Evolutionary conservation across 2,113 vertebrate genomes (phyloP), one percentile per base, ranked within the genome.

Genomic region (Ardeotis arabs): DNA sequence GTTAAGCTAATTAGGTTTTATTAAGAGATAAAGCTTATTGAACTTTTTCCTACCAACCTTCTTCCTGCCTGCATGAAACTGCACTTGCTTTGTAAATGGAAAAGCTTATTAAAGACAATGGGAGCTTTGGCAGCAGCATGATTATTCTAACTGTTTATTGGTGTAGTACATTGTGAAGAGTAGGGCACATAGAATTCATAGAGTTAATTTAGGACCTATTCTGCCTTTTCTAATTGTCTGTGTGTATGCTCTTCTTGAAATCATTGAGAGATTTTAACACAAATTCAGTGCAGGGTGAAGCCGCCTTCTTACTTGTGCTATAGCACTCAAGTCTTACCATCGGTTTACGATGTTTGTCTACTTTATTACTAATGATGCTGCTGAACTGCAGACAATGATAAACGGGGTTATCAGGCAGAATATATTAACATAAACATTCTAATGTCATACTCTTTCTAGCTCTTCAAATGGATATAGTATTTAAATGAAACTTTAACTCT

Each of bases 291-390:
- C 6, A 4, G 20, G 79, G 53, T 82, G 85, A 90, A 67, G 28
- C 49, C 24, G 84, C 73, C 41, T 35, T 72, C 79, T 62, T 64
- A 53, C 59, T 73, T 85, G 58, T 82, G 44, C 31, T 81, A 49
- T 68, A 80, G n/a, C 75, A 69, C 16, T 84, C 37, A 64, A 85
- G 85, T 92, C 72, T 64, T 78, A 33, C 44, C 8, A 22, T 72
- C 29, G 35, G 27, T 96, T 93, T 87, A 76, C 90, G 73, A 59
- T 94, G 66, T 81, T 97, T 95, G 70, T 91, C 93, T 95, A 8
- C 72, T 96, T 89, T 76, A 69, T 33, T 85, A 86, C 81, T 96
- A 92, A 91, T 69, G 66, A 84, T 89, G 49, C 50, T 96, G 73
- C 67, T 64, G 66, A 84, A 68, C 69, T 83, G 86, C 70, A 92